A percentile compares a stretch with the other conserved stretches of the same genome.
Conservation (phyloP, 2,888 invertebrate species). For the Apotomis betuletana region DNA sequence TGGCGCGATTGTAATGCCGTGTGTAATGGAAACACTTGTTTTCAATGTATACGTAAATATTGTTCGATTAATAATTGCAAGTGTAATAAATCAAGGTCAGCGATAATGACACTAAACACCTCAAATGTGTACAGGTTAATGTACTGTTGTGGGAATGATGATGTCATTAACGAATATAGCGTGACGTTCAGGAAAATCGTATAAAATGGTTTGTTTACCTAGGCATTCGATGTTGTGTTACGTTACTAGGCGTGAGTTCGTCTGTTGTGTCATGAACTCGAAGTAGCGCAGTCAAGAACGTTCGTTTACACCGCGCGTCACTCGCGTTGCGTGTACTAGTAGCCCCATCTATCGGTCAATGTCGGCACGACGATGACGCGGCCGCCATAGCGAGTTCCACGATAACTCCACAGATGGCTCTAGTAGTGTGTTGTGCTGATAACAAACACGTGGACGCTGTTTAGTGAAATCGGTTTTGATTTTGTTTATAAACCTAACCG, state of each 20-base stretch:
- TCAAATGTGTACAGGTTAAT: conserved; percentile 52
- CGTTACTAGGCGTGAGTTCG: conserved; percentile 50
- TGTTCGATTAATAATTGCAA: conserved; percentile 11
- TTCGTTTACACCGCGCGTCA: conserved; percentile 80
- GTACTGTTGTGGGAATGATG: conserved; percentile 54
- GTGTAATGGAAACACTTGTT: not conserved
- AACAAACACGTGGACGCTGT: conserved; percentile 35
- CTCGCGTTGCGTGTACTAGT: conserved; percentile 64
- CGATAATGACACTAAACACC: conserved; percentile 36
- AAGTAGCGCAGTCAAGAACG: conserved; percentile 79
- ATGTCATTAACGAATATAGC: conserved; percentile 52
- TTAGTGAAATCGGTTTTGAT: not conserved
- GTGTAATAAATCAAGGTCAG: conserved; percentile 13
- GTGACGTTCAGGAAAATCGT: conserved; percentile 41
- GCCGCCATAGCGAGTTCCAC: conserved; percentile 56
- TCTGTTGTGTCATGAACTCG: conserved; percentile 71
- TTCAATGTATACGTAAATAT: not conserved
- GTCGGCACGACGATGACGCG: conserved; percentile 77
- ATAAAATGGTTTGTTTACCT: conserved; percentile 42
- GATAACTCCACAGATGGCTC: conserved; percentile 68
- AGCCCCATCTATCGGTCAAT: conserved; percentile 82
- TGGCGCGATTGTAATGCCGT: not conserved
- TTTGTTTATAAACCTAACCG: not conserved
- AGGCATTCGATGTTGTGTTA: conserved; percentile 40
- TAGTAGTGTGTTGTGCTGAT: conserved; percentile 46